A percentile compares a stretch with the other conserved stretches of the same genome.
Conservation (phyloP, 2,113 vertebrate species). For the Corynorhinus townsendii region DNA sequence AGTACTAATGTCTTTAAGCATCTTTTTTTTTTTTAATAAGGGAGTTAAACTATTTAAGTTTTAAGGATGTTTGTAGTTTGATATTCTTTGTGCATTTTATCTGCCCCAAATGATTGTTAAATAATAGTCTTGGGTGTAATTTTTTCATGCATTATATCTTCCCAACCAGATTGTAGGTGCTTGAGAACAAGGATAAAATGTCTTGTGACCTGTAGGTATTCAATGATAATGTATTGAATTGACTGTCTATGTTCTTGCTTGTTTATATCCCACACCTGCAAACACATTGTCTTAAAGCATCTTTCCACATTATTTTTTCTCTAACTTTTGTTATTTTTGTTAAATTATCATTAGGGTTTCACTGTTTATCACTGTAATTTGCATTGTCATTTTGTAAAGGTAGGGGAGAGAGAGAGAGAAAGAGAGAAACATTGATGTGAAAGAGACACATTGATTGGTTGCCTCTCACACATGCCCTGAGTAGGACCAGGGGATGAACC, state of each 20-base stretch:
- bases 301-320: background rate
- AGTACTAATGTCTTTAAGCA: background rate
- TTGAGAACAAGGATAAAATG: background rate
- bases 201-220: background rate
- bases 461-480: too few species aligned
- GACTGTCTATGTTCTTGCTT: background rate
- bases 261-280: background rate
- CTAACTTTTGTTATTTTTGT: conserved; percentile 6
- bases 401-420: too few species aligned
- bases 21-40: background rate
- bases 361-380: background rate
- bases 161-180: background rate
- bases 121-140: background rate
- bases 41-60: conserved; percentile 2
- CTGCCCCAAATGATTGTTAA: background rate
- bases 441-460: too few species aligned
- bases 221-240: background rate
- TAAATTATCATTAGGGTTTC: background rate
- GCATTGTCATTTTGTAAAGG: background rate
- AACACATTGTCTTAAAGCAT: background rate
- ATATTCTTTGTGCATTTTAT: background rate
- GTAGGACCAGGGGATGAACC: too few species aligned
- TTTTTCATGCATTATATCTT: background rate
- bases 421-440: too few species aligned
- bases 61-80: background rate